A percentile compares a stretch with the other conserved stretches of the same genome.
These are phyloP conservation scores for Etia nguti DNA, from an alignment of 2,113 vertebrate species.

Conservation along the genomic window DNA sequence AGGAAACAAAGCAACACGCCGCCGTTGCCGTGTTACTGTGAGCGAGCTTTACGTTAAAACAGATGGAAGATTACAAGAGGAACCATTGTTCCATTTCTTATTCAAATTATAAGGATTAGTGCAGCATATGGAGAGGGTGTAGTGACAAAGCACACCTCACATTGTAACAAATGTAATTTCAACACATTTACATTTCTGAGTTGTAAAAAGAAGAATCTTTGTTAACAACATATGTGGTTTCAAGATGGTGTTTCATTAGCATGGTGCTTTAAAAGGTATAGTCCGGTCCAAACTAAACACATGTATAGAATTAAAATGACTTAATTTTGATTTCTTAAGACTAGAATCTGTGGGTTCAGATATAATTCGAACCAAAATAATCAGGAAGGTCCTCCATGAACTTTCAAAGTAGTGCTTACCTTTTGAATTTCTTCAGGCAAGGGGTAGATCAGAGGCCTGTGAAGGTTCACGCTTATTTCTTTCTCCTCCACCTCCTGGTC, in stretches of 20 bases:
- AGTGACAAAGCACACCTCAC: background rate
- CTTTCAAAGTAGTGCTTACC: slow-evolving; percentile 38
- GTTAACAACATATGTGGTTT: background rate
- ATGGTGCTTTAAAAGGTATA: background rate
- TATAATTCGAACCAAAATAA: background rate
- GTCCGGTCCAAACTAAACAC: background rate
- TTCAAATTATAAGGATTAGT: slow-evolving; percentile 29
- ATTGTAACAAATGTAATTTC: slow-evolving; percentile 1
- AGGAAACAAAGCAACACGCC: slow-evolving; percentile 2
- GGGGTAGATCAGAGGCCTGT: slow-evolving; percentile 52
- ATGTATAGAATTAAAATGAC: background rate
- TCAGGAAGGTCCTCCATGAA: background rate
- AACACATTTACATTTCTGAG: background rate
- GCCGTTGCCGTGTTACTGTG: slow-evolving; percentile 3
- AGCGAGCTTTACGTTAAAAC: slow-evolving; percentile 19
- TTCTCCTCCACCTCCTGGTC: slow-evolving; percentile 27
- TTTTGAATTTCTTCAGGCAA: slow-evolving; percentile 73
- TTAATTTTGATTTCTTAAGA: background rate
- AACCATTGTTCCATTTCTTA: slow-evolving; percentile 9
- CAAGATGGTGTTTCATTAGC: background rate
- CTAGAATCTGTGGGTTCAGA: background rate
- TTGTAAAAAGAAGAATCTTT: background rate
- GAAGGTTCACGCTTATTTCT: slow-evolving; percentile 45
- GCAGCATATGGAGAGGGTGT: slow-evolving; percentile 22
- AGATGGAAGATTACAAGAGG: slow-evolving; percentile 43